Base-by-base conservation (phyloP, 2,113 vertebrate species). In the Solea senegalensis region DNA sequence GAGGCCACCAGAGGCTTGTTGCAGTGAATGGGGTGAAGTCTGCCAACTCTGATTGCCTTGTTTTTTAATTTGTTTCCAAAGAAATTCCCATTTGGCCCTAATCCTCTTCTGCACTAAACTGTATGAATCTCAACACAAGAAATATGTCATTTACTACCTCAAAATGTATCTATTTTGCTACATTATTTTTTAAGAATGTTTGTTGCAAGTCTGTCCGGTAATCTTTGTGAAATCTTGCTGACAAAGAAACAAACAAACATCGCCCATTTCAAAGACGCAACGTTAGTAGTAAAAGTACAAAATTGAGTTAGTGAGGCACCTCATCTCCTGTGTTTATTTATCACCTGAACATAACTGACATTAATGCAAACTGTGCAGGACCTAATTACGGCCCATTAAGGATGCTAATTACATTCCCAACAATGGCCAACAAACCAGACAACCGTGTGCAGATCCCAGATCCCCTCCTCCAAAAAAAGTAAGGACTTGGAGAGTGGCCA, bases 341-440 rank as follows among this genome's bases (percentile, higher is more conserved):
- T 81, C 56, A 76, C 72, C 51, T 65, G 2, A 2, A 62, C 43
- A 61, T 69, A 28, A 56, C 46, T 64, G 21, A 10, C 14, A 45
- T 54, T 68, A 72, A 76, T 67, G n/a, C 46, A 66, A 77, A 63
- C 43, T 41, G 48, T 69, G 45, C 59, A 58, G n/a, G 54, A 69
- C 53, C 49, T 87, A 84, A 92, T 87, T 45, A 72, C 60, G 54
- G 41, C 9, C 77, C 80, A 86, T 82, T 84, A 80, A 85, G 49
- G 75, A 77, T 72, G 54, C 59, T 85, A 73, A 89, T 89, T 75
- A 86, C 63, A 76, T 54, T 73, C 14, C 53, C 77, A 76, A 76
- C 81, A 76, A 88, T 69, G 55, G 60, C 73, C 85, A 87, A 63
- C 58, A 70, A 74, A 76, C 51, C 62, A 50, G 55, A 76, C 69